Evolutionary conservation across 1,140 invertebrate genomes (phyloP), one percentile per base, ranked within the genome.

Genomic region (Diuraphis noxia): DNA sequence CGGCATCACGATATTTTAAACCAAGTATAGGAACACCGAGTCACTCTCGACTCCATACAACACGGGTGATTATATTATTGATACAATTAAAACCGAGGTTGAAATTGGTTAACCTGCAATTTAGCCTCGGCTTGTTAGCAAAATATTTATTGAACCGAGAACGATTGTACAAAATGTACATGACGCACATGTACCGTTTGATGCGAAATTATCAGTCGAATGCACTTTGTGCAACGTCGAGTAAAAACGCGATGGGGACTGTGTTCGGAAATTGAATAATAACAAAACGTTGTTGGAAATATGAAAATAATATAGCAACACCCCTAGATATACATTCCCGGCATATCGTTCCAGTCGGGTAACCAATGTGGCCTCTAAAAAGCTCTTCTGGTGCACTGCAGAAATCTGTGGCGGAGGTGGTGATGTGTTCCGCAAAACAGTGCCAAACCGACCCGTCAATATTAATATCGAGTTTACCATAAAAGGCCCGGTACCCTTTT

Each of bases 221-320:
- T 43, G 82, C 25, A 84, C 82, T 84, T 43, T 43, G 41, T 19
- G 46, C 72, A 21, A 84, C 38, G 52, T 19, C 2, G 38, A n/a
- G 87, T 40, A 88, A 88, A 88, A 88, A 72, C 38, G 63, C 36
- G 40, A 77, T 6, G 23, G 25, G 87, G 38, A 40, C 25, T 17
- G 38, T 38, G 49, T 79, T 43, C 46, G 30, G 1, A 90, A 81
- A 90, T 79, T 79, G 41, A 90, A 90, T 79, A 90, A 90, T 46
- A 89, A 79, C 36, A 77, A 41, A n/a, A 88, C 38, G 87, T 88
- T 63, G 25, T 41, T 56, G 88, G 63, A 79, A 90, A 90, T 90
- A 90, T 90, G 88, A 79, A 90, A 90, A 90, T 90, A 90, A 90
- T 90, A 90, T 43, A 79, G 88, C 88, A 77, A 77, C 30, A 79